phyloP scores from a whole-genome alignment of 2,888 invertebrate genomes.

The Actias luna region DNA sequence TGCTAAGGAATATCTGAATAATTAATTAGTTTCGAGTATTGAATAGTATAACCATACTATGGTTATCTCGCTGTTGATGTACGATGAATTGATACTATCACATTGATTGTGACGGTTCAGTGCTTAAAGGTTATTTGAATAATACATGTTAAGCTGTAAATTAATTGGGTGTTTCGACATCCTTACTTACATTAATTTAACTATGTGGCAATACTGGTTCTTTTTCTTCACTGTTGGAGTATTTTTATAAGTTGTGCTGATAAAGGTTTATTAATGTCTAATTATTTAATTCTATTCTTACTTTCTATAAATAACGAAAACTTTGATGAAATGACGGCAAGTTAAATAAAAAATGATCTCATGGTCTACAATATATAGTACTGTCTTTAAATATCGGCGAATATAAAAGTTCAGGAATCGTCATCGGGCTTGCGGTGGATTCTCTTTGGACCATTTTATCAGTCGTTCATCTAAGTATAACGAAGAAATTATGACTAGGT shows the following conservation, averaged over 20 bases:
- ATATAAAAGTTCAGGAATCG: no score
- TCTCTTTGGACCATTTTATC: no score
- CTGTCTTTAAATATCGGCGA: no score
- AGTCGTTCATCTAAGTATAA: not conserved
- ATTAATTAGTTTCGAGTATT: slow-evolving; percentile 43
- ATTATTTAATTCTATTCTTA: not conserved
- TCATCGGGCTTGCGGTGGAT: no score
- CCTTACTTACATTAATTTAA: not conserved
- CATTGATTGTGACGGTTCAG: slow-evolving; percentile 25
- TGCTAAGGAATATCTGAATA: slow-evolving; percentile 40
- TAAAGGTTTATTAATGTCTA: not conserved
- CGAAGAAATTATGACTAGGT: no score
- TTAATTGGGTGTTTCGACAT: not conserved
- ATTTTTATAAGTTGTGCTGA: not conserved
- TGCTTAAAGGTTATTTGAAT: slow-evolving; percentile 12
- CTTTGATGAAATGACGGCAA: no score
- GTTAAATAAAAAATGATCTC: no score
- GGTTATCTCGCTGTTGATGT: slow-evolving; percentile 19
- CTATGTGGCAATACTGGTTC: not conserved
- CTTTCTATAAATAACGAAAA: not conserved
- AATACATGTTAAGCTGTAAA: slow-evolving; percentile 7
- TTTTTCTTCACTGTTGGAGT: not conserved
- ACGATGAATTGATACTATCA: slow-evolving; percentile 27
- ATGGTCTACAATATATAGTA: no score
- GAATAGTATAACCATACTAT: no score